Percentiles rank a stretch among this genome's conserved stretches.
phyloP scores from a whole-genome alignment of 2,888 invertebrate species.

The Epinotia bilunana region DNA sequence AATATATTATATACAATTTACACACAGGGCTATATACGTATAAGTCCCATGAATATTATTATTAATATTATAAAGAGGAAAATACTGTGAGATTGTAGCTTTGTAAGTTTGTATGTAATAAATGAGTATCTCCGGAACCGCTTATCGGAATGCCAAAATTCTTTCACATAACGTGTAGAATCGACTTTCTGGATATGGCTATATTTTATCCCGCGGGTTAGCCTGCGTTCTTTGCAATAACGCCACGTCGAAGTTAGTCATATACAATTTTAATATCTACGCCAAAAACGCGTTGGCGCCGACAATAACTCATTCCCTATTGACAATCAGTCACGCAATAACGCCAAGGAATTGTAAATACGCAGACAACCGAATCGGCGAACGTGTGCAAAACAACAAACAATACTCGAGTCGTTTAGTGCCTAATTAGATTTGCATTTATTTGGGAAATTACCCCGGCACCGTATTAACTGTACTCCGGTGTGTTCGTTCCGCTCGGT shows the following conservation, averaged over 20 bases:
- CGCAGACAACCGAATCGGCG: conserved; percentile 26
- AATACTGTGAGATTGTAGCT: no score
- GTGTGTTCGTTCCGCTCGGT: conserved; percentile 40
- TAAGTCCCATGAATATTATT: no score
- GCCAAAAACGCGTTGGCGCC: background rate
- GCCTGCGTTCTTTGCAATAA: no score
- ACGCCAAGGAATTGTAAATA: conserved; percentile 12
- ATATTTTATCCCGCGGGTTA: no score
- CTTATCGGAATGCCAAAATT: no score
- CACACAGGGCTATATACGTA: no score
- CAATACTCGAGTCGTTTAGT: conserved; percentile 27
- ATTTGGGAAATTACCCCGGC: conserved; percentile 34
- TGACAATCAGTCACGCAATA: conserved; percentile 26
- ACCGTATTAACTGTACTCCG: conserved; percentile 42
- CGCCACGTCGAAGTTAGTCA: background rate
- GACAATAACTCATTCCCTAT: conserved; percentile 11
- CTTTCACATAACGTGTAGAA: no score
- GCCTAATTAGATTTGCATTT: conserved; percentile 37
- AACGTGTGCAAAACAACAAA: conserved; percentile 26
- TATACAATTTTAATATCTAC: background rate
- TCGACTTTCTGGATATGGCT: no score
- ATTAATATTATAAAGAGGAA: no score
- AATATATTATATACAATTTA: no score
- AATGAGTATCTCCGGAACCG: no score
- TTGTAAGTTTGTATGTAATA: no score